Evolutionary conservation across 2,113 vertebrate species (phyloP).

Genomic region (Lepidothrix coronata): DNA sequence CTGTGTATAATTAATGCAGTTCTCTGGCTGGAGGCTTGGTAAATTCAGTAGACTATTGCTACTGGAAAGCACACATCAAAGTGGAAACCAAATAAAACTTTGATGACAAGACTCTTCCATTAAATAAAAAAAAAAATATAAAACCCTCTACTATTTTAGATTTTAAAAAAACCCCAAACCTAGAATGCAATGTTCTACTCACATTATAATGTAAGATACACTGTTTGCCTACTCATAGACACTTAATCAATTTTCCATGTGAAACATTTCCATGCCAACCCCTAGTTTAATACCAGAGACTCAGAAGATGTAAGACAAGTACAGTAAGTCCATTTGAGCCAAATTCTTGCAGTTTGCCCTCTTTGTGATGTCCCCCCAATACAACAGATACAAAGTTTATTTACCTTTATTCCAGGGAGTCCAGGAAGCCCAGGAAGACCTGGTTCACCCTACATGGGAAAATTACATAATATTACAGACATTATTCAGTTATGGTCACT

Average conservation of each 20-base stretch:
- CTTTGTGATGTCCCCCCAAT: neutral
- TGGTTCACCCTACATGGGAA: slow-evolving; percentile 98
- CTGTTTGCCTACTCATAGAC: neutral
- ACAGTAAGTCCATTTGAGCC: neutral
- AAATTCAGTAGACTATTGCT: neutral
- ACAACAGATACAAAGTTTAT: slow-evolving; percentile 58
- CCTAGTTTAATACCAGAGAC: neutral
- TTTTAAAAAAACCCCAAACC: neutral
- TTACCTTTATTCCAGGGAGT: slow-evolving; percentile 99
- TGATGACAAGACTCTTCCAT: neutral
- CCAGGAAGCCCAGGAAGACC: slow-evolving; percentile 99
- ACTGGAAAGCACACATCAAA: neutral
- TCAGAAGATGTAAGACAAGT: neutral
- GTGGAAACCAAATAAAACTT: neutral
- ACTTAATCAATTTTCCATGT: neutral
- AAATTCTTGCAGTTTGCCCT: neutral
- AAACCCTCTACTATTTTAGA: neutral
- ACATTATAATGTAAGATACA: neutral
- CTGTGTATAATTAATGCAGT: neutral
- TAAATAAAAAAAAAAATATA: neutral
- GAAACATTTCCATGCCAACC: neutral
- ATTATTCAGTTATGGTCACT: slow-evolving; percentile 28
- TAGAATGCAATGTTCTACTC: neutral
- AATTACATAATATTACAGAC: slow-evolving; percentile 91
- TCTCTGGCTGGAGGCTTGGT: neutral